These are phyloP conservation scores for Hetaerina titia DNA, from an alignment of 2,888 invertebrate genomes.

Conservation along the genomic window DNA sequence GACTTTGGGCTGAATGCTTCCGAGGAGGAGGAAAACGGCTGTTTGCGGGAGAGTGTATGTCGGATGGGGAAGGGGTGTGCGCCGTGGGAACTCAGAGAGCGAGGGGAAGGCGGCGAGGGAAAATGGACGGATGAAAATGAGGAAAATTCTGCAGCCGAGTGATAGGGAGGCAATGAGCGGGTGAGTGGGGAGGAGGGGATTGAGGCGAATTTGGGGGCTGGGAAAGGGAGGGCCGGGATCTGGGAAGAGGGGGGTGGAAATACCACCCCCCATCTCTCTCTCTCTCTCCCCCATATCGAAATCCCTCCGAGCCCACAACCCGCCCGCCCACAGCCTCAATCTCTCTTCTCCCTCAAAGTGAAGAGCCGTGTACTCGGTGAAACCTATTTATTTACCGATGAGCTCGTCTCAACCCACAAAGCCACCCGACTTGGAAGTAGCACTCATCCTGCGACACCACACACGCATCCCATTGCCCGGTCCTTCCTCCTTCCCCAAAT, in stretches of 20 bases:
- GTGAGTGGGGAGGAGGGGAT: neutral
- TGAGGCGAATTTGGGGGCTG: neutral
- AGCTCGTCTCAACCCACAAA: neutral
- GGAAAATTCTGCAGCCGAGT: neutral
- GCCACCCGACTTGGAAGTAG: neutral
- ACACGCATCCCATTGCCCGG: neutral
- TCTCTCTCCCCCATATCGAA: neutral
- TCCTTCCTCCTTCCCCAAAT: neutral
- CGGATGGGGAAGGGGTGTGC: neutral
- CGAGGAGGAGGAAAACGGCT: neutral
- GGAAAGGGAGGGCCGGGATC: neutral
- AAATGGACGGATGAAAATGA: neutral
- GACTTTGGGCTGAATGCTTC: neutral
- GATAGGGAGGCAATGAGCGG: neutral
- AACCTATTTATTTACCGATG: slow-evolving; percentile 4
- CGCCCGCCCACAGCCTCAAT: neutral
- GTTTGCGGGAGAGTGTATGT: neutral
- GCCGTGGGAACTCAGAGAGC: neutral
- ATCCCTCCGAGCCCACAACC: neutral
- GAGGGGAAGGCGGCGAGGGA: neutral
- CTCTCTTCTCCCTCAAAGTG: neutral
- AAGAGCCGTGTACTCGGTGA: slow-evolving; percentile 29
- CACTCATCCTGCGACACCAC: neutral
- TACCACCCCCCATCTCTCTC: too few species aligned
- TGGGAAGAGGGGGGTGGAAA: neutral